These are phyloP conservation scores for Triplophysa tibetana DNA, from an alignment of 2,113 vertebrate genomes.

Conservation along the genomic window DNA sequence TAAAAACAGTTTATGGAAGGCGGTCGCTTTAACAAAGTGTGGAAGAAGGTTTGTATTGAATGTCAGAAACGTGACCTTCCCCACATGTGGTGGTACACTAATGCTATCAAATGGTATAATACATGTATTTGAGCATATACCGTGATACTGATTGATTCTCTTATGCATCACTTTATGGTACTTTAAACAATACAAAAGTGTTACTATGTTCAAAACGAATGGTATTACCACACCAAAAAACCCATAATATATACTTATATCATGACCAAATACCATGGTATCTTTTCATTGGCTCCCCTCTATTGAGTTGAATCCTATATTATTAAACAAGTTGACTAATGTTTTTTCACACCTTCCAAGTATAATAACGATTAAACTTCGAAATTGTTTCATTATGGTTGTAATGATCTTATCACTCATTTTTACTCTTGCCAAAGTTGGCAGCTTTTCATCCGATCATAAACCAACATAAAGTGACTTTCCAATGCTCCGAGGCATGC, in stretches of 20 bases:
- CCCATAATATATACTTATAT: too few species aligned
- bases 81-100: not conserved
- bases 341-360: not conserved
- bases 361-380: not conserved
- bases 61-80: slow-evolving; percentile 11
- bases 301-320: not conserved
- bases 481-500: not conserved
- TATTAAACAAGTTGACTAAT: not conserved
- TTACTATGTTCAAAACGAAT: too few species aligned
- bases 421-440: not conserved
- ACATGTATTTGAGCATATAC: not conserved
- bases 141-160: not conserved
- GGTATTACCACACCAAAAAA: too few species aligned
- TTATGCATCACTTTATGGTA: not conserved
- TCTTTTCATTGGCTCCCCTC: not conserved
- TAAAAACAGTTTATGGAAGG: slow-evolving; percentile 83
- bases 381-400: not conserved
- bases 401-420: not conserved
- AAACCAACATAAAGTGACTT: not conserved
- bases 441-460: not conserved
- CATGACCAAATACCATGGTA: too few species aligned
- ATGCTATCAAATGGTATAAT: not conserved
- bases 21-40: slow-evolving; percentile 88
- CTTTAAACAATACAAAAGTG: not conserved
- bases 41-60: slow-evolving; percentile 94